Conservation (phyloP, 2,797 vertebrate genomes). For the Phylloscopus collybita region DNA sequence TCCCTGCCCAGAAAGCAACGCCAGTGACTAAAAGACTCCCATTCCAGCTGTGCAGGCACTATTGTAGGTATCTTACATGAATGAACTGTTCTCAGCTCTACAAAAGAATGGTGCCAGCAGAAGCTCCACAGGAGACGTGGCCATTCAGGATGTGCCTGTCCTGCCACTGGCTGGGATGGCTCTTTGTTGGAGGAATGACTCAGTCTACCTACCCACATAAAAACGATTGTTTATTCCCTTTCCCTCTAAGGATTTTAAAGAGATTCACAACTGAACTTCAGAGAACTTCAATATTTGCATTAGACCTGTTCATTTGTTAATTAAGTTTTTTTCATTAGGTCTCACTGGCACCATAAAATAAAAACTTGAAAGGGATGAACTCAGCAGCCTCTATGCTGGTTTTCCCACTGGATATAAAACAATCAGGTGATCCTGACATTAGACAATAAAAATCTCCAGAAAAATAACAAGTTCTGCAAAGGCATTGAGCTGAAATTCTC, state of each 20-base stretch:
- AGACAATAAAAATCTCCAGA: constrained; percentile 14
- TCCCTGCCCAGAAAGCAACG: background rate
- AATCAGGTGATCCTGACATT: background rate
- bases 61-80: background rate
- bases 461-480: background rate
- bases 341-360: constrained; percentile 28
- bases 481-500: background rate
- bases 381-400: background rate
- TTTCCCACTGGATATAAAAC: background rate
- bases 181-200: background rate
- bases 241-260: background rate
- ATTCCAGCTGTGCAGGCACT: background rate
- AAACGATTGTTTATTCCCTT: background rate
- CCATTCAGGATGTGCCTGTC: background rate
- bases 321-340: background rate
- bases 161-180: background rate
- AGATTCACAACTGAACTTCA: background rate
- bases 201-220: background rate
- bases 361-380: constrained; percentile 2
- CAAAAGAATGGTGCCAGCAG: background rate
- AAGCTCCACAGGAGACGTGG: background rate
- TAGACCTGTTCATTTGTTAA: constrained; percentile 15
- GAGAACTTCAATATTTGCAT: constrained; percentile 18
- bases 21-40: background rate
- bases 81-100: background rate